Evolutionary conservation across 2,888 invertebrate species (phyloP), one percentile per base, ranked within the genome.

Genomic region (Eupithecia subfuscata): DNA sequence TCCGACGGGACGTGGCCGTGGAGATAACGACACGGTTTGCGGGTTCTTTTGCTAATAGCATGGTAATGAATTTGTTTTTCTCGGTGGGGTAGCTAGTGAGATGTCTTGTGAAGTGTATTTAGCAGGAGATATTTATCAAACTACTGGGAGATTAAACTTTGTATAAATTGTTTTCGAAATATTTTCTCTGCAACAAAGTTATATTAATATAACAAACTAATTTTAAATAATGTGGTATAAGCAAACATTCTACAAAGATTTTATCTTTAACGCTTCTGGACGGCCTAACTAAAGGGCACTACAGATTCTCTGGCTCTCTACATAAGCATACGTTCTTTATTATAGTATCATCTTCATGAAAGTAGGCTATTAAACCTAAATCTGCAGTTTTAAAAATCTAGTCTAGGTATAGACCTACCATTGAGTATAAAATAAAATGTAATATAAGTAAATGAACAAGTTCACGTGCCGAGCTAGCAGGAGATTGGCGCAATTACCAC

Each of bases 1-100:
- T 87, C 85, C 86, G 84, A 87, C 84, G 84, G 88, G 88, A 89
- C 68, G 40, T 22, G 67, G 18, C 67, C 40, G 40, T 87, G 83
- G 88, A 89, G 87, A 88, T 87, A 84, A 87, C 84, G 78, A 82
- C 77, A 80, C 80, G 79, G 80, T 81, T 52, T 73, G 67, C 64
- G 43, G 69, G 48, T 68, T 70, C 65, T 60, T 74, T 73, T 34
- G 73, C 75, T 75, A 73, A 77, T 71, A 71, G 71, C 68, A 30
- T 71, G 45, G 6, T 76, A 69, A 76, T 77, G 40, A 48, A 70
- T 70, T 77, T 56, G 34, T 56, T 14, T 56, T 69, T 45, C 22
- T 22, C 68, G 45, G 22, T 68, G 25, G 14, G 22, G 68, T 40
- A 4, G n/a, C 65, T 18, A 40, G n/a, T 37, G 18, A 67, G 37